Base-by-base conservation (phyloP, 1,140 invertebrate genomes). In the Bombus pyrosoma region DNA sequence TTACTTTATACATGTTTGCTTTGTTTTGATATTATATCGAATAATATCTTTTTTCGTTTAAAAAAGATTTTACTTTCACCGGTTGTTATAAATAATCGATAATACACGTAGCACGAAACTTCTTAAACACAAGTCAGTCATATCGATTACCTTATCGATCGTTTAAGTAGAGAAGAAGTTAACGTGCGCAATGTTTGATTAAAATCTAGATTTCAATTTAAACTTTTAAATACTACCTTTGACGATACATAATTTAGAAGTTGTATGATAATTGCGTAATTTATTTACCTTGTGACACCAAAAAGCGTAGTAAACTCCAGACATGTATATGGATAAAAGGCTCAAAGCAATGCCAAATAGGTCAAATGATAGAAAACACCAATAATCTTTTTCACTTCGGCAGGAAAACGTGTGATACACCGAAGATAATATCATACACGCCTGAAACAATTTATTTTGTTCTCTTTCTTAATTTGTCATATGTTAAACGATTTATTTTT, bases 231-330 rank as follows among this genome's bases (percentile, higher is more conserved):
- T 53, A 22, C 1, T 53, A 47, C 1, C 12, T 15, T 15, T 4
- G 1, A 64, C 4, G 37, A 12, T 37, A 8, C 6, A 6, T n/a
- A 71, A 12, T 25, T 39, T 2, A 34, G 4, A 28, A 15, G n/a
- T 4, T n/a, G 15, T 5, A 3, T 37, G 3, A 64, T 5, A 12
- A 39, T 53, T 66, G 39, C 18, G 9, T n/a, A 34, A 37, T 57
- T 79, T 78, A 95, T 95, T 96, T 96, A 98, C 98, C 94, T 97
- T 96, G 92, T 99, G 97, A 95, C 98, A 99, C 97, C 98, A 99
- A 95, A 99, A 99, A 3, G 98, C 98, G 93, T 99, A 99, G 95
- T 99, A 99, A 87, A 99, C 98, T 76, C 98, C 98, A 32, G 98
- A 98, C 80, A 99, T 97, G 94, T 99, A 99, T 93, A 99, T 99